These are phyloP conservation scores for Pristionchus mayeri DNA, from an alignment of 2,888 invertebrate species.

Conservation along the genomic window DNA sequence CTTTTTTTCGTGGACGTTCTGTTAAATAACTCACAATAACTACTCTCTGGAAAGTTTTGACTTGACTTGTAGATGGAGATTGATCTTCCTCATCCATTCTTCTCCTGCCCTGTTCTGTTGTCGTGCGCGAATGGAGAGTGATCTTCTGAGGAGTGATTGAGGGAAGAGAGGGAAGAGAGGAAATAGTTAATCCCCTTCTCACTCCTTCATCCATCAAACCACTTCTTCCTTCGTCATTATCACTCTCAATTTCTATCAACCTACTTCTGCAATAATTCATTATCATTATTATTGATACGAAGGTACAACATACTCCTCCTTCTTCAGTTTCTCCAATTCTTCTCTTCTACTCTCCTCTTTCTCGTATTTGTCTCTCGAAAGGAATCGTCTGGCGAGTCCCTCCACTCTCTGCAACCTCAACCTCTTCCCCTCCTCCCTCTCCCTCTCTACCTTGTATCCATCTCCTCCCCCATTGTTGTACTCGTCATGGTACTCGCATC, in stretches of 20 bases:
- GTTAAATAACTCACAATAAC: not conserved
- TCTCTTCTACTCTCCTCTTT: slow-evolving; percentile 4
- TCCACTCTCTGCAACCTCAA: slow-evolving; percentile 17
- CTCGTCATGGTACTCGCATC: slow-evolving; percentile 20
- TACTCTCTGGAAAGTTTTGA: not conserved
- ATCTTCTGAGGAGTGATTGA: not conserved
- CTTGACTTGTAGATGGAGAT: not conserved
- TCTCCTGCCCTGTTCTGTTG: not conserved
- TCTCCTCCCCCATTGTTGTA: slow-evolving; percentile 30
- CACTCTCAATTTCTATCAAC: not conserved
- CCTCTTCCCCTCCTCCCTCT: not conserved
- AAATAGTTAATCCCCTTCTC: no score
- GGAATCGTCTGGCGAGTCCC: not conserved
- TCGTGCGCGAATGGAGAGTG: not conserved
- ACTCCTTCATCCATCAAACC: not conserved
- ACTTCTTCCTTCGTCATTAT: not conserved
- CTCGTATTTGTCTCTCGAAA: not conserved
- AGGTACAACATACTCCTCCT: not conserved
- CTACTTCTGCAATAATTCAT: not conserved
- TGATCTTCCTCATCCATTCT: not conserved
- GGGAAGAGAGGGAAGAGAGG: no score
- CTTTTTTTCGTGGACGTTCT: no score
- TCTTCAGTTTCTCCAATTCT: not conserved
- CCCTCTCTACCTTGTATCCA: slow-evolving; percentile 5
- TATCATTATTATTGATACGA: not conserved